These are phyloP conservation scores for Phenganax marumi DNA, from an alignment of 92 coral and sea anemone species.

Conservation along the genomic window DNA sequence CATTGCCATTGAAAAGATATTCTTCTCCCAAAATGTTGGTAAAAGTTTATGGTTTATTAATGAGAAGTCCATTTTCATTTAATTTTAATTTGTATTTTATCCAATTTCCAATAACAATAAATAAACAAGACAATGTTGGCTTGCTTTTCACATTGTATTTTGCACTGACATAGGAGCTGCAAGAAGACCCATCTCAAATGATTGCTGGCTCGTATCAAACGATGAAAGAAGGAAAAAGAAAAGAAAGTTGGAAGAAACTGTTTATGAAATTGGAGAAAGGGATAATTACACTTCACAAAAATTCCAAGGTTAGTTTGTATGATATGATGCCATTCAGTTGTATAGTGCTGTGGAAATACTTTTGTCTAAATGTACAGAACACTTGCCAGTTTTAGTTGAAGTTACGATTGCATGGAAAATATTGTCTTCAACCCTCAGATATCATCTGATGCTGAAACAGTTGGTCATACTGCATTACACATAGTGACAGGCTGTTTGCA, in stretches of 20 bases:
- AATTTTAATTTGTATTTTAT: too few relatives aligned
- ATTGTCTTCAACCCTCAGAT: too few relatives aligned
- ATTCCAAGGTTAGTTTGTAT: conserved; percentile 14
- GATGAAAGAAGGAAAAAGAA: conserved; percentile 38
- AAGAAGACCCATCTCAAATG: neutral
- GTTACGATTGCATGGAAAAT: too few relatives aligned
- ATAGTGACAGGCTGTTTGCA: too few relatives aligned
- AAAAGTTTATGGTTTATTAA: too few relatives aligned
- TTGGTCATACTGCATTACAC: too few relatives aligned
- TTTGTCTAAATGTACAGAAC: too few relatives aligned
- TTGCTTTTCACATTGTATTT: neutral
- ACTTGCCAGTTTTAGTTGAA: too few relatives aligned
- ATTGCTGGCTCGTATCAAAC: conserved; percentile 18
- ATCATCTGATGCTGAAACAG: too few relatives aligned
- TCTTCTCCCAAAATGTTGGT: too few relatives aligned
- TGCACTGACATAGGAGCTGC: conserved; percentile 8
- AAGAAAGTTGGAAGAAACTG: conserved; percentile 33
- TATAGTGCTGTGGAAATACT: neutral
- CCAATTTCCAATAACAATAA: neutral
- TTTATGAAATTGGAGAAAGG: conserved; percentile 38
- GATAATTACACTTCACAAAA: conserved; percentile 16
- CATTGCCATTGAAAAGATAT: too few relatives aligned
- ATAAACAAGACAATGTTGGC: neutral
- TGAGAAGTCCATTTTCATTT: too few relatives aligned
- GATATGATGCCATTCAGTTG: neutral